A percentile compares a stretch with the other conserved stretches of the same genome.
phyloP scores from a whole-genome alignment of 2,888 invertebrate genomes.

The Scaptomyza tumidula region DNA sequence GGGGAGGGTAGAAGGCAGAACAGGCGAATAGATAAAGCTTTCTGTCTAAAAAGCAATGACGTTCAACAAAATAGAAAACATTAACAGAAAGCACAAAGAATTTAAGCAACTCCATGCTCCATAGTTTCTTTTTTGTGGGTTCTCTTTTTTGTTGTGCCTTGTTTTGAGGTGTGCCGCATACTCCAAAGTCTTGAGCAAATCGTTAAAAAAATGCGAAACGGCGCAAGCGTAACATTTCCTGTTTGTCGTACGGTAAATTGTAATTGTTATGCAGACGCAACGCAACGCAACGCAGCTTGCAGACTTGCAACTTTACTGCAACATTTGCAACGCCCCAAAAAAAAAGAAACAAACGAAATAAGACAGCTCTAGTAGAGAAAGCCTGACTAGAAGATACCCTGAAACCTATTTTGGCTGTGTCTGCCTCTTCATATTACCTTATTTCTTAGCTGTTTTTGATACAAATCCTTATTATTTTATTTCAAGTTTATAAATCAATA shows the following conservation, averaged over 20 bases:
- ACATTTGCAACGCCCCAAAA: slow-evolving; percentile 56
- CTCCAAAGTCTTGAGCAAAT: slow-evolving; percentile 25
- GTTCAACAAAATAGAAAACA: slow-evolving; percentile 13
- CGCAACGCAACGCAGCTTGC: slow-evolving; percentile 28
- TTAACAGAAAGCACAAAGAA: slow-evolving; percentile 8
- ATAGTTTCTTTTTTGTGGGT: not conserved
- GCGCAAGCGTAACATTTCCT: slow-evolving; percentile 71
- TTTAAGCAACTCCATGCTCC: not conserved
- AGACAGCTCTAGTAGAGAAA: too few relatives aligned
- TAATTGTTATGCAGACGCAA: slow-evolving; percentile 74
- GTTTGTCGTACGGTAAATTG: slow-evolving; percentile 70
- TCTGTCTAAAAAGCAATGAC: slow-evolving; percentile 3
- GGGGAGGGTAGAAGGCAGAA: slow-evolving; percentile 25
- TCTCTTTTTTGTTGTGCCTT: not conserved
- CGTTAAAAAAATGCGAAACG: slow-evolving; percentile 55
- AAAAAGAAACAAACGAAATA: slow-evolving; percentile 19
- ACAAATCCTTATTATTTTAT: too few relatives aligned
- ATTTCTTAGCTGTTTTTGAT: too few relatives aligned
- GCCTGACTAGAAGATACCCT: too few relatives aligned
- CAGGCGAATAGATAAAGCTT: slow-evolving; percentile 47
- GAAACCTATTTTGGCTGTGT: too few relatives aligned
- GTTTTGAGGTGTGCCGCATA: slow-evolving; percentile 43
- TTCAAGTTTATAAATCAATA: too few relatives aligned
- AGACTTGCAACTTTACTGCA: slow-evolving; percentile 31
- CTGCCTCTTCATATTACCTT: too few relatives aligned